Conservation (phyloP, 1,140 invertebrate species). For the Drosophila ogumai region DNA sequence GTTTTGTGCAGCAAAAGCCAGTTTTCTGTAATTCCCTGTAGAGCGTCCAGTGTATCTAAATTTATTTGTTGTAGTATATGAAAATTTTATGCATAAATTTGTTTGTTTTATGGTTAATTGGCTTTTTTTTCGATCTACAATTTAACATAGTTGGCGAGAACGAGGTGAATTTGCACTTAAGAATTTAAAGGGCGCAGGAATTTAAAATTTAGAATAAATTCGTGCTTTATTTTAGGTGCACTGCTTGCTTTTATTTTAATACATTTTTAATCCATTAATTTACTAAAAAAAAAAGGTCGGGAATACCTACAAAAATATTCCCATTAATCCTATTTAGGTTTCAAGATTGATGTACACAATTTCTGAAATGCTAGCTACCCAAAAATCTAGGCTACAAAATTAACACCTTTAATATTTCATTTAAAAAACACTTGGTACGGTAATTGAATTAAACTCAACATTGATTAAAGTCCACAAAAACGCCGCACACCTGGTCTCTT, state of each 20-base stretch:
- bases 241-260: too few species aligned
- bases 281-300: background rate
- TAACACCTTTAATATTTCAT: background rate
- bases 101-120: background rate
- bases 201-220: too few species aligned
- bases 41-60: conserved; percentile 1
- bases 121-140: background rate
- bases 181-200: too few species aligned
- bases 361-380: background rate
- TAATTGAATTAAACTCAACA: conserved; percentile 3
- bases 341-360: background rate
- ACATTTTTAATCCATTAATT: background rate
- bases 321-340: background rate
- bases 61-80: background rate
- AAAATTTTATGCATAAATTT: background rate
- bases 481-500: conserved; percentile 19
- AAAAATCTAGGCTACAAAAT: background rate
- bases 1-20: background rate
- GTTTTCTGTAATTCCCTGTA: conserved; percentile 3
- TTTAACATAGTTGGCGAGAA: too few species aligned
- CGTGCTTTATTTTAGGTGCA: too few species aligned
- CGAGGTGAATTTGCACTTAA: too few species aligned
- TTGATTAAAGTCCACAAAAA: conserved; percentile 14
- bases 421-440: conserved; percentile 8
- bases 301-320: background rate